Conservation (phyloP, 1,140 invertebrate genomes). For the Bombus vancouverensis region DNA sequence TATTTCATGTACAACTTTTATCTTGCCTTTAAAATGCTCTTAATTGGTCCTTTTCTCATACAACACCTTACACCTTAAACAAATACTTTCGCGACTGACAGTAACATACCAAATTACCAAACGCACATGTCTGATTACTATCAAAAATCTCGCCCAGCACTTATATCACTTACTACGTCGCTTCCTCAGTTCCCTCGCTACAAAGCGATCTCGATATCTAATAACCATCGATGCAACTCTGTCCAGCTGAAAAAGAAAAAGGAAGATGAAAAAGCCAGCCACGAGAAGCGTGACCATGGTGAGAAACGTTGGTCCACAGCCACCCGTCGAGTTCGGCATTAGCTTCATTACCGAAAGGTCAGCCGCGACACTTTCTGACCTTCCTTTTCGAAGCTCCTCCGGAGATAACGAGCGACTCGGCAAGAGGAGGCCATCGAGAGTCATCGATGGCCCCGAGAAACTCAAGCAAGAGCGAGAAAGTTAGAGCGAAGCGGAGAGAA, state of each 20-base stretch:
- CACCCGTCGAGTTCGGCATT: conserved; percentile 50
- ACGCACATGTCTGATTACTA: background rate
- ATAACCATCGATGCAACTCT: background rate
- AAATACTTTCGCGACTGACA: no score
- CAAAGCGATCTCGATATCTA: conserved; percentile 8
- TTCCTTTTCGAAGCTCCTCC: conserved; percentile 37
- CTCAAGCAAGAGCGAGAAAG: background rate
- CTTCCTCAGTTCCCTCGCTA: background rate
- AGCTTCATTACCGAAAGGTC: conserved; percentile 54
- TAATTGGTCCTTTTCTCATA: background rate
- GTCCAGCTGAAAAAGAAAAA: background rate
- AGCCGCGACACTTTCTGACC: conserved; percentile 54
- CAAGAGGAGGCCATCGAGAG: conserved; percentile 4
- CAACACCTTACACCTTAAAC: no score
- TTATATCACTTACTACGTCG: background rate
- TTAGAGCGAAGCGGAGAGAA: background rate
- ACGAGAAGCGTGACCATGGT: conserved; percentile 17
- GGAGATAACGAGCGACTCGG: conserved; percentile 46
- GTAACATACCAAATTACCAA: background rate
- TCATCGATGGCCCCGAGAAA: conserved; percentile 1
- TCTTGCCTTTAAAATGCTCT: background rate
- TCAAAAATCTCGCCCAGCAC: background rate
- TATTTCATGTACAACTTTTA: background rate
- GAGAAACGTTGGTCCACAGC: conserved; percentile 28
- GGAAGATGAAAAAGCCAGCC: background rate